Conservation (phyloP, 2,797 vertebrate genomes). For the Etheostoma nigrum region DNA sequence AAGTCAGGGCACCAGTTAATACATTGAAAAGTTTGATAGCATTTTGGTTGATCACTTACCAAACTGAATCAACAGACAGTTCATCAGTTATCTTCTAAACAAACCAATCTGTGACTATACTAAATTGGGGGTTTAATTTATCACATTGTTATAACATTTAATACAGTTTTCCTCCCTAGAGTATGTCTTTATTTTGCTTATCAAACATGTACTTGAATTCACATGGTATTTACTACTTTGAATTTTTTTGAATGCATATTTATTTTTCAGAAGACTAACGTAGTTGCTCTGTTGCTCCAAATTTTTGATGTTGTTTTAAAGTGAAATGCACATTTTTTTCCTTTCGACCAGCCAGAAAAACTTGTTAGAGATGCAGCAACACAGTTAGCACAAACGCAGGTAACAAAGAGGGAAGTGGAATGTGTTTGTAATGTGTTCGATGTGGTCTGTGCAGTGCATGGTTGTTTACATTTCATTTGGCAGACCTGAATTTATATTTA, state of each 20-base stretch:
- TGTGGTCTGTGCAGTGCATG: constrained; percentile 27
- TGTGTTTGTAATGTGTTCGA: neutral
- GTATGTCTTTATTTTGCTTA: neutral
- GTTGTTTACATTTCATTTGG: neutral
- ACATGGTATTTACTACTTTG: too few species aligned
- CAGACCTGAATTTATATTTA: neutral
- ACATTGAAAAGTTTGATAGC: too few species aligned
- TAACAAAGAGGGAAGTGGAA: constrained; percentile 45
- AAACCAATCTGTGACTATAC: too few species aligned
- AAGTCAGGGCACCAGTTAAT: neutral
- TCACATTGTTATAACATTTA: neutral
- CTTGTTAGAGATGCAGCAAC: constrained; percentile 60
- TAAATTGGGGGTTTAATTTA: neutral
- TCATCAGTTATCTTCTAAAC: neutral
- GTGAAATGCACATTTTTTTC: constrained; percentile 22
- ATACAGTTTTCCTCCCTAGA: neutral
- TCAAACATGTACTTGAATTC: neutral
- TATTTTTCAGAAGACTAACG: neutral
- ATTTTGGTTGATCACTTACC: neutral
- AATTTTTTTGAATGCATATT: neutral
- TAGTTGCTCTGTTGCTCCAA: neutral
- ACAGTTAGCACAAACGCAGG: constrained; percentile 66
- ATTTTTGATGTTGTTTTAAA: constrained; percentile 1
- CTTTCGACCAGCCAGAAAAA: constrained; percentile 55
- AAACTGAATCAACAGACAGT: too few species aligned